These are phyloP conservation scores for Drosophila sproati DNA, from an alignment of 1,140 invertebrate genomes.

Conservation along the genomic window DNA sequence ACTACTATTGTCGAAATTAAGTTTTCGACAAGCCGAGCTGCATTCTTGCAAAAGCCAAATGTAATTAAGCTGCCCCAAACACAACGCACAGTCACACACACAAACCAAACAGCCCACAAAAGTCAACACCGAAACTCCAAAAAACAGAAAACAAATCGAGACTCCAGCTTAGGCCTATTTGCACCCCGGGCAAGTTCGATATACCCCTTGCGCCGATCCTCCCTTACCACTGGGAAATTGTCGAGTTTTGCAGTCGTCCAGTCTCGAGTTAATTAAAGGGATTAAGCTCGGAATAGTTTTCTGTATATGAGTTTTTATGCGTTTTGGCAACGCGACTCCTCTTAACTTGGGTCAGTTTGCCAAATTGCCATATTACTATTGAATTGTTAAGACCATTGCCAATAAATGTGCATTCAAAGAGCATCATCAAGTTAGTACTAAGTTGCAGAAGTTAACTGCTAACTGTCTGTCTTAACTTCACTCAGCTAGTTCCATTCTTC, in stretches of 20 bases:
- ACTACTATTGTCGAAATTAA: slow-evolving; percentile 37
- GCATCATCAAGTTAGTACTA: background rate
- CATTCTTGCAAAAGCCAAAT: slow-evolving; percentile 79
- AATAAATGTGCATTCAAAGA: background rate
- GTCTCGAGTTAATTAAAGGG: slow-evolving; percentile 70
- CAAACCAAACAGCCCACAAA: slow-evolving; percentile 6
- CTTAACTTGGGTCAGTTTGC: slow-evolving; percentile 13
- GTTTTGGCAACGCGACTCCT: slow-evolving; percentile 1
- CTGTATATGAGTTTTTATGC: slow-evolving; percentile 2
- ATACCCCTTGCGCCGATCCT: background rate
- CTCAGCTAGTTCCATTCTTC: background rate
- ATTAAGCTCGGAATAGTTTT: slow-evolving; percentile 69
- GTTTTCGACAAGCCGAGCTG: slow-evolving; percentile 52
- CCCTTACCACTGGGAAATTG: background rate
- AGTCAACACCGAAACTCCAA: slow-evolving; percentile 39
- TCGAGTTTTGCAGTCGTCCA: slow-evolving; percentile 3
- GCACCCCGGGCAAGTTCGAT: background rate
- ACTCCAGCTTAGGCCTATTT: background rate
- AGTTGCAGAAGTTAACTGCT: background rate
- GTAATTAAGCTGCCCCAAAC: slow-evolving; percentile 73
- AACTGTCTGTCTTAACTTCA: background rate
- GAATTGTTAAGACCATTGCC: background rate
- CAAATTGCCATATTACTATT: background rate
- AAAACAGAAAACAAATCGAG: slow-evolving; percentile 9
- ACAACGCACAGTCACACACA: slow-evolving; percentile 6